Evolutionary conservation across 2,797 vertebrate genomes (phyloP), one percentile per base, ranked within the genome.

Genomic region (Lutjanus argentimaculatus): DNA sequence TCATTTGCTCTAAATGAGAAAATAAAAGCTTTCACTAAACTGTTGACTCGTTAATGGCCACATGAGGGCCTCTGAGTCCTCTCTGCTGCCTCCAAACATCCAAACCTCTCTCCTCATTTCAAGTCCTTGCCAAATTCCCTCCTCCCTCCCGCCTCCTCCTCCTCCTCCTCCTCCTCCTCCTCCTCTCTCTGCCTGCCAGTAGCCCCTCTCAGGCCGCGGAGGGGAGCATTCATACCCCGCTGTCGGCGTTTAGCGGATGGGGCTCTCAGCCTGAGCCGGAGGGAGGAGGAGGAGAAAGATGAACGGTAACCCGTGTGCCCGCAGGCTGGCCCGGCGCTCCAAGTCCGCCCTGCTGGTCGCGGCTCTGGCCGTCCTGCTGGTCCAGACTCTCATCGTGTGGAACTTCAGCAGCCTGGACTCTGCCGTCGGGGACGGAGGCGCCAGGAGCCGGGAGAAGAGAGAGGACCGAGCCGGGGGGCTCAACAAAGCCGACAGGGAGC

Each of bases 381-480:
- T 99, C 89, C 98, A 99, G 96, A 98, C 97, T 43, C 97, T 99
- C 82, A 92, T 98, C 84, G 97, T 97, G 88, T 98, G 98, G 97
- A 99, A 97, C 97, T 98, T 99, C 96, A 97, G 96, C 95, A 97
- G 96, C 93, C 94, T 99, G 81, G 98, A 99, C 92, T 95, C 96
- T 0, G 92, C 95, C 9, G 96, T 94, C 69, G 96, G 96, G 84
- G 96, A 96, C 75, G 93, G 95, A 80, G 94, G 94, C 83, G 94
- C 94, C 88, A 40, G 89, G 40, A 93, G 86, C 87, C 94, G 95
- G 56, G 95, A 94, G 88, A 96, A 95, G 93, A 95, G 95, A 77
- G 95, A 89, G 67, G 94, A 92, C 58, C 88, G 88, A 67, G 81
- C 76, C 72, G 92, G 25, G 69, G 83, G 77, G 56, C 67, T 87